Percentiles rank a stretch among this genome's conserved stretches.
phyloP scores from a whole-genome alignment of 2,797 vertebrate genomes.

The Vipera ursinii region DNA sequence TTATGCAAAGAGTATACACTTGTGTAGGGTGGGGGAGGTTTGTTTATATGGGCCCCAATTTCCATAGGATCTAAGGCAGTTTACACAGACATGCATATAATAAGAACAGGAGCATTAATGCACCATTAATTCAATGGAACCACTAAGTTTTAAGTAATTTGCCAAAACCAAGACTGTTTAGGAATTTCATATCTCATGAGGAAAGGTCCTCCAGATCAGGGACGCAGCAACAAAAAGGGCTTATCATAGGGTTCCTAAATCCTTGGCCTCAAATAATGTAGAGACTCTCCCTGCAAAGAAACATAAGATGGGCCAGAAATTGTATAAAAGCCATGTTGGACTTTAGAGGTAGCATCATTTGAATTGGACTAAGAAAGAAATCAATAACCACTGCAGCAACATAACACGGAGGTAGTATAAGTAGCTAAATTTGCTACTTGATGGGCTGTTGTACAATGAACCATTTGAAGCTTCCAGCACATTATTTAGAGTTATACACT shows the following conservation, averaged over 20 bases:
- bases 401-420: not conserved
- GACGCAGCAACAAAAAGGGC: not conserved
- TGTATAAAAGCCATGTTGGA: not conserved
- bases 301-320: not conserved
- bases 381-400: not conserved
- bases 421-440: not conserved
- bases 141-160: not conserved
- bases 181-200: not conserved
- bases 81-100: not conserved
- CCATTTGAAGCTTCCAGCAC: not conserved
- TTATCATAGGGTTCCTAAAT: not conserved
- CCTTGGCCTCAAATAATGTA: not conserved
- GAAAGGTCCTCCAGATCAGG: not conserved
- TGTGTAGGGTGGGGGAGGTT: not conserved
- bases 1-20: not conserved
- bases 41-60: not conserved
- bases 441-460: not conserved
- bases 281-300: not conserved
- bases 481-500: too few relatives aligned
- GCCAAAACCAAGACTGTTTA: not conserved
- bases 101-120: not conserved
- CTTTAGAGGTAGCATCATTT: not conserved
- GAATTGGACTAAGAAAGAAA: not conserved
- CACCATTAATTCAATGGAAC: not conserved
- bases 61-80: not conserved